Evolutionary conservation across 2,888 invertebrate genomes (phyloP).

Genomic region (Hyposoter didymator): DNA sequence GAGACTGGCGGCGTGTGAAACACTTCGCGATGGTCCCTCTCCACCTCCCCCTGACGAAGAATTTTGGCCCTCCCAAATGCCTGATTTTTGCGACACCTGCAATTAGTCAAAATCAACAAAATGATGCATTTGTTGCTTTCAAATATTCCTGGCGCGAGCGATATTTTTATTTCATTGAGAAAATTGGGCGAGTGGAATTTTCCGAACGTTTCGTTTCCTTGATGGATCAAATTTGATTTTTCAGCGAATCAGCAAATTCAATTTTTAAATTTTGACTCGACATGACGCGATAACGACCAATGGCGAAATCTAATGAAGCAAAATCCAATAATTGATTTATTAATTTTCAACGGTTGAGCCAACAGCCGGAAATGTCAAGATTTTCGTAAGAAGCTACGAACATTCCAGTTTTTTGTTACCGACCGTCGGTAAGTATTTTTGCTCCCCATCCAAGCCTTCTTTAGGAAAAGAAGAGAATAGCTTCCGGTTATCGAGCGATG

Average conservation of each 20-base stretch:
- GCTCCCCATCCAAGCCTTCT: neutral
- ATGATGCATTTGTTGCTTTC: no score
- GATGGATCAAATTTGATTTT: no score
- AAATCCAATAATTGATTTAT: no score
- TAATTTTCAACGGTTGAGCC: no score
- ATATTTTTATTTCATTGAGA: no score
- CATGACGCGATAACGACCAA: neutral
- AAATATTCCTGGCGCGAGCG: no score
- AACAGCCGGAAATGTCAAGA: neutral
- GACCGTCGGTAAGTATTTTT: neutral
- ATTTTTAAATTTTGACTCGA: neutral
- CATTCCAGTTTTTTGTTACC: slow-evolving; percentile 10
- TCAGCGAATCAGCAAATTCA: no score
- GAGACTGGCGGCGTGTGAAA: slow-evolving; percentile 86
- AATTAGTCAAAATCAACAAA: slow-evolving; percentile 15
- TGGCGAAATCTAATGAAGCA: neutral
- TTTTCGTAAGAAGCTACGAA: neutral
- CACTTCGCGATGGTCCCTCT: slow-evolving; percentile 82
- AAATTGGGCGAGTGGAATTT: no score
- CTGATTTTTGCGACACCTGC: slow-evolving; percentile 83
- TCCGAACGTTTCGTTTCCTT: no score
- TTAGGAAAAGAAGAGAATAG: slow-evolving; percentile 5
- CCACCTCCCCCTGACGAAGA: slow-evolving; percentile 79
- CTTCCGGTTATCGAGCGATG: neutral
- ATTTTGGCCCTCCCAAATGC: slow-evolving; percentile 81